Percentiles rank a stretch among this genome's conserved stretches.
These are phyloP conservation scores for Scaptomyza cyrtandrae DNA, from an alignment of 2,888 invertebrate genomes.

Conservation along the genomic window DNA sequence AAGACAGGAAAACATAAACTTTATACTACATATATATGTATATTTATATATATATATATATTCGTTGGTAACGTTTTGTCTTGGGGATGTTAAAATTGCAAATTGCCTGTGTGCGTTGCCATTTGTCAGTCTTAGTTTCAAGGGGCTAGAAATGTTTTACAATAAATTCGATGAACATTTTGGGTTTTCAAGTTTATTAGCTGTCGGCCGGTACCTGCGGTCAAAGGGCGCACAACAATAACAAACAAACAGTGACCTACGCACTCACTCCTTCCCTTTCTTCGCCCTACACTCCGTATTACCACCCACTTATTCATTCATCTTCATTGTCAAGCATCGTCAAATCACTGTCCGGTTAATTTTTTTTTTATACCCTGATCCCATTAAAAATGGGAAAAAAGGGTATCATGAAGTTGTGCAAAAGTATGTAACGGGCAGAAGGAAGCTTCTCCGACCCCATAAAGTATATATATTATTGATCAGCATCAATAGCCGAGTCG, in stretches of 20 bases:
- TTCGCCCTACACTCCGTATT: neutral
- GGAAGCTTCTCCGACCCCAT: no score
- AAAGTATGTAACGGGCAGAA: no score
- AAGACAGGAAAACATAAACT: conserved; percentile 38
- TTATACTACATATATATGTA: conserved; percentile 21
- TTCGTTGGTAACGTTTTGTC: conserved; percentile 5
- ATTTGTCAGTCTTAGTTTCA: conserved; percentile 77
- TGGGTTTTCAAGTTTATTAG: conserved; percentile 73
- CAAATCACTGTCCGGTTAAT: conserved; percentile 65
- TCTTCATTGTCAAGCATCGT: conserved; percentile 69
- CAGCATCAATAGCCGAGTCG: no score
- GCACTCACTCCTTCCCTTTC: neutral
- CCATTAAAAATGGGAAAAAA: no score
- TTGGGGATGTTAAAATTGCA: conserved; percentile 48
- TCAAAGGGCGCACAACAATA: conserved; percentile 59
- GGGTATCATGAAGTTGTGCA: no score
- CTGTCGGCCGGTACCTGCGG: conserved; percentile 71
- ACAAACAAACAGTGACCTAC: conserved; percentile 14
- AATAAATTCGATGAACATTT: conserved; percentile 74
- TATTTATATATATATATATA: neutral
- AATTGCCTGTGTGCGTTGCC: conserved; percentile 72
- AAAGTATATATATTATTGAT: no score
- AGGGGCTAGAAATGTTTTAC: conserved; percentile 64
- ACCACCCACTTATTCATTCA: conserved; percentile 59
- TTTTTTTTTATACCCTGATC: no score